Evolutionary conservation across 2,113 vertebrate species (phyloP).

Genomic region (Pomatostomus ruficeps): DNA sequence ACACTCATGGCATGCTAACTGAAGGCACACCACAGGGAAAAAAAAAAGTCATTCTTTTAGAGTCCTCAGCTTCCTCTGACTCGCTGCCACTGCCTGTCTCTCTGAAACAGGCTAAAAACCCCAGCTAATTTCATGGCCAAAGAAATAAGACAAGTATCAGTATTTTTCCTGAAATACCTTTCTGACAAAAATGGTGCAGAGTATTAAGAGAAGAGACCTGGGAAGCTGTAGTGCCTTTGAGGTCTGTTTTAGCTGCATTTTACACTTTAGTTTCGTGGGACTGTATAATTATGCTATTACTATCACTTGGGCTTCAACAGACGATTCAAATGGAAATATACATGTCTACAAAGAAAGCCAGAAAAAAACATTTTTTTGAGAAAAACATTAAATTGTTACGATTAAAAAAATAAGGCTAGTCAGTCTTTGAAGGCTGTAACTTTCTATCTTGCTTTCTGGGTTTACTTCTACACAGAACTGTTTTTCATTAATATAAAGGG

Average conservation of each 20-base stretch:
- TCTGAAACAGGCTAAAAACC: not conserved
- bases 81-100: not conserved
- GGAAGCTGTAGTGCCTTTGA: not conserved
- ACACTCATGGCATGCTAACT: not conserved
- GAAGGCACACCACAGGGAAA: not conserved
- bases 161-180: not conserved
- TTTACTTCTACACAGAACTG: not conserved
- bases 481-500: not conserved
- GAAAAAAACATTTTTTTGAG: not conserved
- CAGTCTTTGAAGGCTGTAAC: not conserved
- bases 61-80: not conserved
- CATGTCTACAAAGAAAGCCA: fast-evolving
- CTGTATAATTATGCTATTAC: not conserved
- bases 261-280: not conserved
- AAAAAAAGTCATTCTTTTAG: not conserved
- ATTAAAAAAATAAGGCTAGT: not conserved
- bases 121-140: not conserved
- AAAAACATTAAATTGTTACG: not conserved
- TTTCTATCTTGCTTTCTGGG: not conserved
- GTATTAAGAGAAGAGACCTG: not conserved
- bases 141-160: not conserved
- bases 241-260: not conserved
- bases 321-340: not conserved
- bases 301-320: not conserved
- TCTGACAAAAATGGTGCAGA: not conserved